Percentiles rank a stretch among this genome's conserved stretches.
Conservation (phyloP, 2,113 vertebrate species). For the Nerophis ophidion region DNA sequence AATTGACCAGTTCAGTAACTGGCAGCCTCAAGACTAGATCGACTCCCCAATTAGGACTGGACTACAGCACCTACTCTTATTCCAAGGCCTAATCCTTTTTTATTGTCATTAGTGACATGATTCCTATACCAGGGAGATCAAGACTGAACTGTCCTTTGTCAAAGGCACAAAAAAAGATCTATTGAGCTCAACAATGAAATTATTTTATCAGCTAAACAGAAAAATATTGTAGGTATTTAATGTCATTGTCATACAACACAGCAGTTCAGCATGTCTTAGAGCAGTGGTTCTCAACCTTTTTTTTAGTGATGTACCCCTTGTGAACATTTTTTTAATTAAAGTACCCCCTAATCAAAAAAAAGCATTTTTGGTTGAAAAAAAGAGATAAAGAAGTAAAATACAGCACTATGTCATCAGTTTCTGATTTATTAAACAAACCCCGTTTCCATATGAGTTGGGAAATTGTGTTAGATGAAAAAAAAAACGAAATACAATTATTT, state of each 20-base stretch:
- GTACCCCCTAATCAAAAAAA: too few relatives aligned
- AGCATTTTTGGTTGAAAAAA: too few relatives aligned
- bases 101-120: conserved; percentile 60
- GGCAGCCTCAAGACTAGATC: conserved; percentile 72
- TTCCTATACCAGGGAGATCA: conserved; percentile 54
- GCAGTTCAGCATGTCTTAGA: conserved; percentile 34
- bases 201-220: neutral
- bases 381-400: too few relatives aligned
- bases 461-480: too few relatives aligned
- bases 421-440: too few relatives aligned
- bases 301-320: too few relatives aligned
- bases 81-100: conserved; percentile 65
- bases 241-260: conserved; percentile 9
- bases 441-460: too few relatives aligned
- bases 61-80: conserved; percentile 64
- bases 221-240: neutral
- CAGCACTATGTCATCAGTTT: too few relatives aligned
- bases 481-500: too few relatives aligned
- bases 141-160: conserved; percentile 52
- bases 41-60: conserved; percentile 70
- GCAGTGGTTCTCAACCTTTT: too few relatives aligned
- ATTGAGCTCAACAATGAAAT: conserved; percentile 18
- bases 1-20: conserved; percentile 78
- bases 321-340: too few relatives aligned
- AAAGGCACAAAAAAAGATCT: conserved; percentile 42